Conservation (phyloP, 2,797 vertebrate species). For the Coilia nasus region DNA sequence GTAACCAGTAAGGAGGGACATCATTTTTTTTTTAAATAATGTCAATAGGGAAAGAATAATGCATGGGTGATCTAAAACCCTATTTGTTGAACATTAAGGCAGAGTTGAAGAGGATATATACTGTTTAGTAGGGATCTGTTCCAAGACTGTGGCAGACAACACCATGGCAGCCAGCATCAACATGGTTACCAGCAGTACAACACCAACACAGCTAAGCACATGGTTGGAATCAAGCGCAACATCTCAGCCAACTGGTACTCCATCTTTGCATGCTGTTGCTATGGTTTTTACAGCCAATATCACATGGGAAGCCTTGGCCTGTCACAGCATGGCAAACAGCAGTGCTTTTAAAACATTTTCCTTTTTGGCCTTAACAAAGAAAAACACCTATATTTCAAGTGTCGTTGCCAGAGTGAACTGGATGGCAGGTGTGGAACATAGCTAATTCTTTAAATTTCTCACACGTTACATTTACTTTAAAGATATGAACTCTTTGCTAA, state of each 20-base stretch:
- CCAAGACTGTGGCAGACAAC: too few species aligned
- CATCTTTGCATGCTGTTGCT: conserved; percentile 9
- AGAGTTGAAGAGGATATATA: too few species aligned
- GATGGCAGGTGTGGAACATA: not conserved
- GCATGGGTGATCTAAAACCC: too few species aligned
- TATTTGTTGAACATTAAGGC: too few species aligned
- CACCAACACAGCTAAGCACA: not conserved
- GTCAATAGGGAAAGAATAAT: too few species aligned
- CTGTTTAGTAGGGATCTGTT: too few species aligned
- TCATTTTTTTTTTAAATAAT: too few species aligned
- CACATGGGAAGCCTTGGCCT: not conserved
- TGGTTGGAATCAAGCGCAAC: not conserved
- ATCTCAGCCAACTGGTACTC: not conserved
- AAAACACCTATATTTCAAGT: not conserved
- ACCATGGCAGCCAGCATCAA: not conserved
- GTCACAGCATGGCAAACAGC: not conserved
- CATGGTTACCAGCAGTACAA: not conserved
- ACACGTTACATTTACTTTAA: not conserved
- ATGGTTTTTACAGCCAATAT: not conserved
- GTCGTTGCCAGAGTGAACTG: not conserved
- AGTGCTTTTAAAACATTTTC: not conserved
- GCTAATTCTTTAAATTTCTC: not conserved
- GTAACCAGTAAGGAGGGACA: too few species aligned
- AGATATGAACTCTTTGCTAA: conserved; percentile 14
- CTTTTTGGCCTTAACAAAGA: not conserved